Conservation (phyloP, 2,888 invertebrate species). For the Plutella xylostella region DNA sequence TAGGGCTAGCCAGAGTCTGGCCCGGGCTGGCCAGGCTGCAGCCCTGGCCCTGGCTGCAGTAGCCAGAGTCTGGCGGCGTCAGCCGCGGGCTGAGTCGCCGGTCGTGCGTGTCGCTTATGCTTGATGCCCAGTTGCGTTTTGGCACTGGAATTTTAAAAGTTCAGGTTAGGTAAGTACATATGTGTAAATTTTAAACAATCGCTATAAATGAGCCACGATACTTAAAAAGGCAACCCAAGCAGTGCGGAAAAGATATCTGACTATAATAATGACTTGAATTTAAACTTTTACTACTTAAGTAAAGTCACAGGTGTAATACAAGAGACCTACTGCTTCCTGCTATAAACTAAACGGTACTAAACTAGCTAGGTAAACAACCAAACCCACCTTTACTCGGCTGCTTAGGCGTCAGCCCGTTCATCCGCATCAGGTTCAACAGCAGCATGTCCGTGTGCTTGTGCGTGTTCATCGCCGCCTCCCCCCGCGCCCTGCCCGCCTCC, state of each 20-base stretch:
- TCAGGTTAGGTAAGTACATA: no score
- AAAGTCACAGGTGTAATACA: no score
- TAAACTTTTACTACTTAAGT: no score
- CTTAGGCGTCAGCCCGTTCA: constrained; percentile 45
- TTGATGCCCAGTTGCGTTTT: constrained; percentile 41
- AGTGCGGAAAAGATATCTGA: no score
- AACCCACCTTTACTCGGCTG: constrained; percentile 22
- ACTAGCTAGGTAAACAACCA: no score
- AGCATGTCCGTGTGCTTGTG: constrained; percentile 57
- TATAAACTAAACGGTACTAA: no score
- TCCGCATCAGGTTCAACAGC: constrained; percentile 54
- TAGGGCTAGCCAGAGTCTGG: background rate
- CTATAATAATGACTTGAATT: no score
- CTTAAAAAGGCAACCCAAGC: no score
- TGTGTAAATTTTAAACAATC: no score
- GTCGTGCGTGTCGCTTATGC: background rate
- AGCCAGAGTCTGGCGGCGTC: background rate
- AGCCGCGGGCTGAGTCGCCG: background rate
- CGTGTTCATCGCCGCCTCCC: constrained; percentile 26
- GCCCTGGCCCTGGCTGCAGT: background rate
- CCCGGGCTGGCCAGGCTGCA: background rate
- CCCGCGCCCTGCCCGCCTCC: constrained; percentile 16
- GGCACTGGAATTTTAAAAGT: constrained; percentile 27
- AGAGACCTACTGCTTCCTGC: no score
- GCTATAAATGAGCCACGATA: no score